Conservation (phyloP, 92 coral and sea anemone genomes). For the Pocillopora grandis region DNA sequence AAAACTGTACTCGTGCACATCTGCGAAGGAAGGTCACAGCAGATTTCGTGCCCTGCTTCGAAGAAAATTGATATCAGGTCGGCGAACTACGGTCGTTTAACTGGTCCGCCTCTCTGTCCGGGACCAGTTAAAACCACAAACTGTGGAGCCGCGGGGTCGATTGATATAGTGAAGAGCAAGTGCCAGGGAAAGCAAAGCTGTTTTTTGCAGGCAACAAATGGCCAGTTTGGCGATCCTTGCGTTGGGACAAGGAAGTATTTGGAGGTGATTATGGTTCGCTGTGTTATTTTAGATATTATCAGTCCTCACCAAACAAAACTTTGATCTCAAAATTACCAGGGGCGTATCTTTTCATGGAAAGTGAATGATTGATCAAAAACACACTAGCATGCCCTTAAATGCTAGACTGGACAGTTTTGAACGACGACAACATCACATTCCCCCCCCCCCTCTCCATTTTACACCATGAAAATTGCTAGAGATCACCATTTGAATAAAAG, state of each 20-base stretch:
- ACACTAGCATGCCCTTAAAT: no score
- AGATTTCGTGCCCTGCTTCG: neutral
- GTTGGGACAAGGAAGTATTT: constrained; percentile 41
- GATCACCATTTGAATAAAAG: neutral
- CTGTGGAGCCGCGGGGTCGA: constrained; percentile 35
- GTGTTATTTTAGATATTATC: no score
- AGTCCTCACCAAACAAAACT: no score
- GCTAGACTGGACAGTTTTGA: neutral
- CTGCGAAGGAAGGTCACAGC: constrained; percentile 10
- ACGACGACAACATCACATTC: no score
- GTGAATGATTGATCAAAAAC: no score
- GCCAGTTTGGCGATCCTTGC: constrained; percentile 44
- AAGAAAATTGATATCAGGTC: neutral
- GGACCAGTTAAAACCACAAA: constrained; percentile 14
- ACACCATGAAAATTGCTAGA: no score
- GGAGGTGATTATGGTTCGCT: neutral
- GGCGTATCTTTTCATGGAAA: no score
- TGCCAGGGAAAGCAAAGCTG: constrained; percentile 32
- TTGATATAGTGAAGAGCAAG: neutral
- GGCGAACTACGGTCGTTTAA: constrained; percentile 43
- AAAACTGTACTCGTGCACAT: neutral
- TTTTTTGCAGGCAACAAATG: constrained; percentile 10
- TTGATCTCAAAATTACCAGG: neutral
- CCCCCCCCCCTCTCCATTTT: no score
- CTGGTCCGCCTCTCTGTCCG: neutral